These are phyloP conservation scores for Diarsia dahlii DNA, from an alignment of 2,888 invertebrate species.

Conservation along the genomic window DNA sequence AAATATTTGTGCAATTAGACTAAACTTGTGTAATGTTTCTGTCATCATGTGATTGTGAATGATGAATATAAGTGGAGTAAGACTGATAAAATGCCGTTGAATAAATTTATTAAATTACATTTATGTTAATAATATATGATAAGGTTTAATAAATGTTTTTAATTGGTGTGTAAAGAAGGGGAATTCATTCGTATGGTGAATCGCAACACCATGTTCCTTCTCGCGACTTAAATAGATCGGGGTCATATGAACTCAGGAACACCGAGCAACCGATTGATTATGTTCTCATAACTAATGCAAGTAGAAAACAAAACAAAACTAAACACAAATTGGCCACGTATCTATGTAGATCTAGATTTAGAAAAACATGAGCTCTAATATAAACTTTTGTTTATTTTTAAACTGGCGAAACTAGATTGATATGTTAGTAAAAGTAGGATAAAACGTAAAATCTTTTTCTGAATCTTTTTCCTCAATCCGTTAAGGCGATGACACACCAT, in stretches of 20 bases:
- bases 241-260: not conserved
- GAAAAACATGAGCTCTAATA: not conserved
- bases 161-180: no score
- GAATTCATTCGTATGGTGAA: no score
- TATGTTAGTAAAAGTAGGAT: constrained; percentile 14
- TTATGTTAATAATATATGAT: no score
- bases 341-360: not conserved
- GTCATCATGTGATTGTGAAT: not conserved
- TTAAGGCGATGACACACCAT: constrained; percentile 13
- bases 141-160: no score
- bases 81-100: not conserved
- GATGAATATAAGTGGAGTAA: not conserved
- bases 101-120: not conserved
- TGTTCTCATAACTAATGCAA: not conserved
- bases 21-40: not conserved
- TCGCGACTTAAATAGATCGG: not conserved
- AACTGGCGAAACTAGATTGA: constrained; percentile 3
- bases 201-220: no score
- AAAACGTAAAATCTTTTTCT: constrained; percentile 7
- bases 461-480: constrained; percentile 42
- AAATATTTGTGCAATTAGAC: no score
- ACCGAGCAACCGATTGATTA: not conserved
- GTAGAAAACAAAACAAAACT: no score
- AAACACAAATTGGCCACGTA: no score
- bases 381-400: not conserved